Evolutionary conservation across 92 coral and sea anemone species (phyloP).

Genomic region (Muricea muricata): DNA sequence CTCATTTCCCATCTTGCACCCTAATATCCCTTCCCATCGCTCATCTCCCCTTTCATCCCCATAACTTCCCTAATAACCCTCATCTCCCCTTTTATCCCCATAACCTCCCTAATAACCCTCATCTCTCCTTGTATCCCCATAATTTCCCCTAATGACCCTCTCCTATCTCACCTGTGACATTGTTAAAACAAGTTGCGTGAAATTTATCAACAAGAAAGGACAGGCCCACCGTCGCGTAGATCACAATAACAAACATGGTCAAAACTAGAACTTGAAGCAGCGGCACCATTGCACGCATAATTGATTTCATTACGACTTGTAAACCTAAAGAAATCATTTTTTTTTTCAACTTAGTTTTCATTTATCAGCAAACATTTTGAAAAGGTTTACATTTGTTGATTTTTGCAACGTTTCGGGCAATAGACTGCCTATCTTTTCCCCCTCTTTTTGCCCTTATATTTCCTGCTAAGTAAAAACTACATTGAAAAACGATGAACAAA

Average conservation of each 20-base stretch:
- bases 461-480: no score
- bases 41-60: background rate
- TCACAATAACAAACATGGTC: conserved; percentile 85
- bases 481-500: no score
- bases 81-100: background rate
- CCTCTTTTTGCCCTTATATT: no score
- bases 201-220: conserved; percentile 79
- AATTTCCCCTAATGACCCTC: no score
- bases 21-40: background rate
- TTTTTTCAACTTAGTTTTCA: no score
- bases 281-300: conserved; percentile 98
- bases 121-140: background rate
- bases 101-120: background rate
- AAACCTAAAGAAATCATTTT: conserved; percentile 75
- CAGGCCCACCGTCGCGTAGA: conserved; percentile 94
- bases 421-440: no score
- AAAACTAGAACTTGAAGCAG: conserved; percentile 86
- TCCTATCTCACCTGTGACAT: conserved; percentile 30
- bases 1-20: background rate
- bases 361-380: no score
- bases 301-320: conserved; percentile 99
- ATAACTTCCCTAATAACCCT: no score
- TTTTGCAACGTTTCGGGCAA: no score
- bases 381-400: no score
- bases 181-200: conserved; percentile 75